phyloP scores from a whole-genome alignment of 1,140 invertebrate genomes.

The Nasonia giraulti region DNA sequence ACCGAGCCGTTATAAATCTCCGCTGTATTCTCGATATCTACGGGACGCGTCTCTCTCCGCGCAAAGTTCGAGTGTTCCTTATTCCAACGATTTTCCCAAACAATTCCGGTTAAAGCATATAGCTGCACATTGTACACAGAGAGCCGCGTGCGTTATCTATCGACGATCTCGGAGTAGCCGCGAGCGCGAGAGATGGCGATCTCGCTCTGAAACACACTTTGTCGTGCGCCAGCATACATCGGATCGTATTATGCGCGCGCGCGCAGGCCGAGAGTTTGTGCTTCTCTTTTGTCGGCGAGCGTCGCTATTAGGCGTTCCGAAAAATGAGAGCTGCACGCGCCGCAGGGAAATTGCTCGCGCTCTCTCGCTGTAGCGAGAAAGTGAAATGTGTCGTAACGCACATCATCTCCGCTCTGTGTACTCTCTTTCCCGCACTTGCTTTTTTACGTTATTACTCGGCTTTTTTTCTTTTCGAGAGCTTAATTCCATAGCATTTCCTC shows the following conservation, averaged over 20 bases:
- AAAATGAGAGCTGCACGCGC: conserved; percentile 24
- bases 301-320: conserved; percentile 23
- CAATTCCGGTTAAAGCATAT: background rate
- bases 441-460: background rate
- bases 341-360: background rate
- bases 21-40: too few relatives aligned
- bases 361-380: conserved; percentile 48
- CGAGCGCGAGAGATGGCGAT: background rate
- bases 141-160: background rate
- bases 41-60: background rate
- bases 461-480: background rate
- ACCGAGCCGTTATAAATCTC: too few relatives aligned
- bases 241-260: background rate
- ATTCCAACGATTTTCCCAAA: background rate
- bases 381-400: conserved; percentile 56
- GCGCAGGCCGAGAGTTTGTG: background rate
- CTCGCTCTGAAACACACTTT: conserved; percentile 16
- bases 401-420: conserved; percentile 16
- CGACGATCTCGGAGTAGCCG: background rate
- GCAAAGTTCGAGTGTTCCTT: background rate
- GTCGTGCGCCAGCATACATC: background rate
- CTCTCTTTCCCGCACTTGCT: background rate
- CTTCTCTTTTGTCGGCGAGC: background rate
- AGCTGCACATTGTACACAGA: too few relatives aligned
- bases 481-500: too few relatives aligned